Conservation (phyloP, 2,113 vertebrate genomes). For the Pygoscelis antarcticus region DNA sequence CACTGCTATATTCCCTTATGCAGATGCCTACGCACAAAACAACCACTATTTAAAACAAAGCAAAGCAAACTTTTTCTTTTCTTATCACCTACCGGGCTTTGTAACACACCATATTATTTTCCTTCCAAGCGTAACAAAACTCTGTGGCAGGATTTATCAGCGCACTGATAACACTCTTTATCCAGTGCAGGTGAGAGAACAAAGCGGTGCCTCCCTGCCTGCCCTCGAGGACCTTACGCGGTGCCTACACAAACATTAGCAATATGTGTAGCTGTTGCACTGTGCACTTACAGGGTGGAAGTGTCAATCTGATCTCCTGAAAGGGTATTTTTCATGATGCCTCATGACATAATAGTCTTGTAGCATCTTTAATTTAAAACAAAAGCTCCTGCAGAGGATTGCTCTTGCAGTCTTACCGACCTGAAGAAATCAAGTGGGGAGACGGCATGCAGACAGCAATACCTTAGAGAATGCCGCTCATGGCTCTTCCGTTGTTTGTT, state of each 20-base stretch:
- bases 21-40: background rate
- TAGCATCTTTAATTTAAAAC: conserved; percentile 62
- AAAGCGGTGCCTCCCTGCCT: background rate
- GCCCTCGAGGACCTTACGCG: background rate
- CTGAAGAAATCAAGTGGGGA: background rate
- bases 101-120: background rate
- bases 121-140: background rate
- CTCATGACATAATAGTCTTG: conserved; percentile 34
- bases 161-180: fast-evolving
- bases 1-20: background rate
- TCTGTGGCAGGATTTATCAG: background rate
- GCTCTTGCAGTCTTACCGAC: background rate
- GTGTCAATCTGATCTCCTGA: conserved; percentile 25
- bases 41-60: background rate
- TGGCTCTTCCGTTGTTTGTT: conserved; percentile 7
- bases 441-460: background rate
- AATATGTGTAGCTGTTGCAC: background rate
- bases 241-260: conserved; percentile 16
- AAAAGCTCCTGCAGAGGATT: conserved; percentile 25
- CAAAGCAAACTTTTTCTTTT: background rate
- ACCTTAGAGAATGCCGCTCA: conserved; percentile 4
- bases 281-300: background rate
- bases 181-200: background rate
- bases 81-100: background rate
- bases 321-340: conserved; percentile 14